Evolutionary conservation across 1,140 invertebrate genomes (phyloP).

Genomic region (Cyrtorhinus lividipennis): DNA sequence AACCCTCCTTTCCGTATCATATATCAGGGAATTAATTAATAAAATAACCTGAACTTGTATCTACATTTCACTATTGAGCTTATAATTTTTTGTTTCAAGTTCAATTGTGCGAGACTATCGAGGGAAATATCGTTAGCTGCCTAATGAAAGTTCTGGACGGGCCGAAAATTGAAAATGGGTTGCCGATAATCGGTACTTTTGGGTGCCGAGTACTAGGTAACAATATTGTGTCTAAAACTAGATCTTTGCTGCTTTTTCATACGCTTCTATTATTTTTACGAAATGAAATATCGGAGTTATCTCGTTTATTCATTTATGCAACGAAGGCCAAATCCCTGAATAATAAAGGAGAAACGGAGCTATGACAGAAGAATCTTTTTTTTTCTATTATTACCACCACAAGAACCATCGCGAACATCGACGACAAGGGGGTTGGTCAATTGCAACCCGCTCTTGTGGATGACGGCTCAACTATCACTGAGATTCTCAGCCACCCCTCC

Average conservation of each 20-base stretch:
- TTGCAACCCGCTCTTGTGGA: too few species aligned
- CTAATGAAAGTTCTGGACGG: background rate
- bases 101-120: too few species aligned
- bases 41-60: too few species aligned
- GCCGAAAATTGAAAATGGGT: background rate
- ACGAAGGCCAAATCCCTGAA: background rate
- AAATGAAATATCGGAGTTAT: background rate
- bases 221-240: background rate
- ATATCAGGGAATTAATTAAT: too few species aligned
- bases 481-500: too few species aligned
- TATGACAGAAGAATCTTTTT: background rate
- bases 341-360: background rate
- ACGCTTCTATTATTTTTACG: background rate
- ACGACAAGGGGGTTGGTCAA: too few species aligned
- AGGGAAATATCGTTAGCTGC: background rate
- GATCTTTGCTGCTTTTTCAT: background rate
- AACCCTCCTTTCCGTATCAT: too few species aligned
- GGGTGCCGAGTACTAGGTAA: constrained; percentile 2
- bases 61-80: too few species aligned
- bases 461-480: too few species aligned
- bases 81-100: too few species aligned
- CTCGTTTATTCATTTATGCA: background rate
- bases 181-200: background rate
- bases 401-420: too few species aligned
- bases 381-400: background rate